Conservation (phyloP, 2,797 vertebrate genomes). For the Anguilla pacifica region DNA sequence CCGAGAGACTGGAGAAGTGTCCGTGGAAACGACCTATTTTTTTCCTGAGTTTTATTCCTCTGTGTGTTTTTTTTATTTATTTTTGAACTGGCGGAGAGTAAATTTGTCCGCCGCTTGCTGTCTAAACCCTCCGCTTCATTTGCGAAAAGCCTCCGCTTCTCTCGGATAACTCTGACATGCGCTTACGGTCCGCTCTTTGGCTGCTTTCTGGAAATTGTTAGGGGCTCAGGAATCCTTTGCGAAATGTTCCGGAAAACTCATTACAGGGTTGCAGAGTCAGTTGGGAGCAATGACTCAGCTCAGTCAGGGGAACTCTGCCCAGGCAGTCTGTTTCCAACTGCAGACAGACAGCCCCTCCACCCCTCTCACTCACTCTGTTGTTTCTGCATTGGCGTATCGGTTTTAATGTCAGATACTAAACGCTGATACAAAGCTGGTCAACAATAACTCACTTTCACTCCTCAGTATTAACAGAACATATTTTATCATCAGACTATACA, state of each 20-base stretch:
- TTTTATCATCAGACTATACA: not conserved
- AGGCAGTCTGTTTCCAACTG: constrained; percentile 15
- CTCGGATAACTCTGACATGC: not conserved
- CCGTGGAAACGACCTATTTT: not conserved
- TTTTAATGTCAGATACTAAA: not conserved
- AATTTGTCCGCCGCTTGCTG: not conserved
- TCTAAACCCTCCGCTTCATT: not conserved
- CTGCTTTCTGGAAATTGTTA: constrained; percentile 11
- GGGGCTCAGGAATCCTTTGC: constrained; percentile 19
- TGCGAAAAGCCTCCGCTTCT: not conserved
- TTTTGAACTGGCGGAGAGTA: not conserved
- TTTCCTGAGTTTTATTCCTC: not conserved
- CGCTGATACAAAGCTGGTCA: not conserved
- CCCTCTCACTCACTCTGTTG: not conserved
- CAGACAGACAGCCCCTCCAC: not conserved
- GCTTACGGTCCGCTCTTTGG: not conserved
- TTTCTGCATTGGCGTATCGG: no score
- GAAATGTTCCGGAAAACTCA: constrained; percentile 5
- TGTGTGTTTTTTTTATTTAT: not conserved
- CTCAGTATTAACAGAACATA: not conserved
- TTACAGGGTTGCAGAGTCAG: constrained; percentile 22
- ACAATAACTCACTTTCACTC: not conserved
- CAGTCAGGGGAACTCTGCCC: not conserved
- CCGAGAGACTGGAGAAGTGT: not conserved
- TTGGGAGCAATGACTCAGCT: constrained; percentile 8